Percentiles rank a stretch among this genome's conserved stretches.
phyloP scores from a whole-genome alignment of 2,797 vertebrate species.

The Aldrovandia affinis region DNA sequence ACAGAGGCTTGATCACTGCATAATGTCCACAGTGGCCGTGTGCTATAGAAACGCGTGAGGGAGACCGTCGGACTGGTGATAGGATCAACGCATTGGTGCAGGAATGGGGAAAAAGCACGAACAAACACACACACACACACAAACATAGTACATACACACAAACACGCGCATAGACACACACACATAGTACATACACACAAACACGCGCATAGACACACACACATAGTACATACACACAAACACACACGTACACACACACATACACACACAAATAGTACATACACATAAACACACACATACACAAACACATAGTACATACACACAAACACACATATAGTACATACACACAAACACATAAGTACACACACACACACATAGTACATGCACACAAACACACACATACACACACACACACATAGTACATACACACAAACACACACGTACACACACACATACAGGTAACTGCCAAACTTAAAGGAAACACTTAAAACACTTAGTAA shows the following conservation, averaged over 20 bases:
- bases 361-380: too few relatives aligned
- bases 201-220: background rate
- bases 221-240: background rate
- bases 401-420: too few relatives aligned
- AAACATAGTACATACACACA: background rate
- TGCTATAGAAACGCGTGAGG: background rate
- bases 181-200: background rate
- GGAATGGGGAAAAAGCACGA: background rate
- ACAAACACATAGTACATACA: too few relatives aligned
- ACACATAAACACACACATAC: too few relatives aligned
- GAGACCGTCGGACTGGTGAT: background rate
- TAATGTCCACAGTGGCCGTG: background rate
- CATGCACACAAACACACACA: too few relatives aligned
- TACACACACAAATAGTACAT: background rate
- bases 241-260: background rate
- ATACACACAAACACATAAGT: too few relatives aligned
- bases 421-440: too few relatives aligned
- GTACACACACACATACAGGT: too few relatives aligned
- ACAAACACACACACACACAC: too few relatives aligned
- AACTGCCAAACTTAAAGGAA: too few relatives aligned
- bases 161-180: background rate
- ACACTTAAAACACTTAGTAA: too few relatives aligned
- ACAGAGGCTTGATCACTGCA: background rate
- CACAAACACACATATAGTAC: too few relatives aligned
- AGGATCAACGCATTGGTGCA: background rate